A percentile compares a stretch with the other conserved stretches of the same genome.
phyloP scores from a whole-genome alignment of 2,113 vertebrate genomes.

The Phrynocephalus versicolor region DNA sequence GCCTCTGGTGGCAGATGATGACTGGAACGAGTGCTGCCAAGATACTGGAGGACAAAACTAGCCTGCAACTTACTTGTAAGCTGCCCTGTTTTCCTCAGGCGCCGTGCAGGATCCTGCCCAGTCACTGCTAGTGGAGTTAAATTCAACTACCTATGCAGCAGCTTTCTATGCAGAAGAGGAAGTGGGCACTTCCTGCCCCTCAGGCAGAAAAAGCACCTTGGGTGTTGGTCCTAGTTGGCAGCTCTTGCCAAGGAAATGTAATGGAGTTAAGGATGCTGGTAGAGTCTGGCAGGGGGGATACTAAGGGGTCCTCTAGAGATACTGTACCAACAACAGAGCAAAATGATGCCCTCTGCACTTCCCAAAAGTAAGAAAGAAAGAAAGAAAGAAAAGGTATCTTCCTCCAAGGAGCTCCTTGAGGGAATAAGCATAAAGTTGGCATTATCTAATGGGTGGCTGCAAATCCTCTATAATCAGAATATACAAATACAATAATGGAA shows the following conservation, averaged over 20 bases:
- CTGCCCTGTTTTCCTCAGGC: too few species aligned
- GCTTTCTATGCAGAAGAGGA: not conserved
- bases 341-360: not conserved
- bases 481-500: not conserved
- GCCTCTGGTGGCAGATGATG: too few species aligned
- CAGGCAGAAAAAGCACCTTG: not conserved
- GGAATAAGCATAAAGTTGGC: not conserved
- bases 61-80: not conserved
- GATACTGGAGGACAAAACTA: too few species aligned
- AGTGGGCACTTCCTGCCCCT: not conserved
- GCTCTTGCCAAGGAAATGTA: not conserved
- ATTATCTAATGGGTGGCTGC: not conserved
- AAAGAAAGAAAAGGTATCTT: not conserved
- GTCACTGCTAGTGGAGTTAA: not conserved
- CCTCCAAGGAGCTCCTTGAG: not conserved
- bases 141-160: not conserved
- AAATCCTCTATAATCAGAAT: not conserved
- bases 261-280: not conserved
- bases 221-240: not conserved
- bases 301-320: too few species aligned
- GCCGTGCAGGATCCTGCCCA: too few species aligned
- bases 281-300: not conserved
- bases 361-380: not conserved
- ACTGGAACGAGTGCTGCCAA: too few species aligned
- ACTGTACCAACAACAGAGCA: not conserved